Conservation (phyloP, 2,888 invertebrate species). For the Adela reaumurella region DNA sequence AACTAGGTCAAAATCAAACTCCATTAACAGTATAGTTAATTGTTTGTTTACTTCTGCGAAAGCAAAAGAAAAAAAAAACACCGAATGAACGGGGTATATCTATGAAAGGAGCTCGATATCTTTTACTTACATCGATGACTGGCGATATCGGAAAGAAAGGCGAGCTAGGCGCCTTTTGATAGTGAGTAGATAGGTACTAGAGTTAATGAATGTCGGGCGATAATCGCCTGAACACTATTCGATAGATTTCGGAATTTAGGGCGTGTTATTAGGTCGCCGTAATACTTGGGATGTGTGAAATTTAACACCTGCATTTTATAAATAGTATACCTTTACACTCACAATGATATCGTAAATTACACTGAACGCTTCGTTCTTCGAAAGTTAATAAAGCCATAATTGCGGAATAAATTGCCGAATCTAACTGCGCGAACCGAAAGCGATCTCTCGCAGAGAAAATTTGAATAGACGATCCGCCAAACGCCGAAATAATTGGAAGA, state of each 20-base stretch:
- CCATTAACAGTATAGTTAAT: too few species aligned
- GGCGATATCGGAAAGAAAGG: background rate
- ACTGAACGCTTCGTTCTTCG: too few species aligned
- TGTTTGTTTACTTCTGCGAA: background rate
- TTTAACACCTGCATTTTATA: too few species aligned
- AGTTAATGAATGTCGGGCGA: background rate
- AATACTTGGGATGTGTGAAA: too few species aligned
- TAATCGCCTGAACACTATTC: background rate
- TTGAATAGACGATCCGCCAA: constrained; percentile 24
- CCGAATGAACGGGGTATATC: background rate
- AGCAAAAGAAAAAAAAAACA: background rate
- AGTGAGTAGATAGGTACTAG: background rate
- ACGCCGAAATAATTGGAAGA: constrained; percentile 22
- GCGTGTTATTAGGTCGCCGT: background rate
- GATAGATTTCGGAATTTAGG: background rate
- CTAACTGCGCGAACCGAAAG: background rate
- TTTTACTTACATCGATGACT: background rate
- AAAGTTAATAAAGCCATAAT: too few species aligned
- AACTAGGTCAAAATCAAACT: background rate
- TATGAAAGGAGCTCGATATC: background rate
- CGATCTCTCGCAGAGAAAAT: background rate
- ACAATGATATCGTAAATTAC: too few species aligned
- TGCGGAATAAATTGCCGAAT: too few species aligned
- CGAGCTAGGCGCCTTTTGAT: background rate
- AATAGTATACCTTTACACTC: too few species aligned